Evolutionary conservation across 2,888 invertebrate genomes (phyloP).

Genomic region (Tuta absoluta): DNA sequence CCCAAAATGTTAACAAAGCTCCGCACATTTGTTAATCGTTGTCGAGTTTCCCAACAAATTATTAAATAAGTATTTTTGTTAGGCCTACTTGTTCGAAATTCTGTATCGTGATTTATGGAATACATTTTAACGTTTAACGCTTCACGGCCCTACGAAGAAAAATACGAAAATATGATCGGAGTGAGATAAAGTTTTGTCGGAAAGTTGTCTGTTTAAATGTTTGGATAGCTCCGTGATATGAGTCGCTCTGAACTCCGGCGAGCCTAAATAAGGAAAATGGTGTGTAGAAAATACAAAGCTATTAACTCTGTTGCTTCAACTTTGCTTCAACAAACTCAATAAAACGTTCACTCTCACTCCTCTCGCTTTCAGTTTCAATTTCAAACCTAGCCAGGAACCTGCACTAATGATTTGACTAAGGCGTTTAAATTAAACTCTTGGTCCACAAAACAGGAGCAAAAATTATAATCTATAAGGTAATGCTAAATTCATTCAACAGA

Average conservation of each 20-base stretch:
- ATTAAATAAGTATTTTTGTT: slow-evolving; percentile 71
- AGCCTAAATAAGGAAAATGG: slow-evolving; percentile 15
- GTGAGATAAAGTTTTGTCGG: slow-evolving; percentile 51
- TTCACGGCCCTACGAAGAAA: slow-evolving; percentile 59
- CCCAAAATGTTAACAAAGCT: slow-evolving; percentile 47
- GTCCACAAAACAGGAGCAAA: no score
- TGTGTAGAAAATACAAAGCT: slow-evolving; percentile 19
- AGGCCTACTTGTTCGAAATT: slow-evolving; percentile 56
- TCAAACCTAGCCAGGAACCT: not conserved
- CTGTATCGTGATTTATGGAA: slow-evolving; percentile 72
- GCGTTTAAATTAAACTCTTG: no score
- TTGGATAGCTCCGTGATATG: slow-evolving; percentile 59
- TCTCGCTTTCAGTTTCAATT: not conserved
- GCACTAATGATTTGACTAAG: not conserved
- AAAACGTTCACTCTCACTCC: slow-evolving; percentile 1
- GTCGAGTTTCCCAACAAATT: slow-evolving; percentile 51
- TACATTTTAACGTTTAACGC: slow-evolving; percentile 63
- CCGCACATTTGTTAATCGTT: slow-evolving; percentile 62
- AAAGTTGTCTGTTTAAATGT: slow-evolving; percentile 54
- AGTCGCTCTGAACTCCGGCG: slow-evolving; percentile 27
- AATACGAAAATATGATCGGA: slow-evolving; percentile 66
- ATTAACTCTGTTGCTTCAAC: slow-evolving; percentile 14
- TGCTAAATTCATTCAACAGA: no score
- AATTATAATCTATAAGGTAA: no score
- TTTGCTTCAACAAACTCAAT: slow-evolving; percentile 5